Conservation (phyloP, 1,140 invertebrate species). For the Aphelenchoides avenae region DNA sequence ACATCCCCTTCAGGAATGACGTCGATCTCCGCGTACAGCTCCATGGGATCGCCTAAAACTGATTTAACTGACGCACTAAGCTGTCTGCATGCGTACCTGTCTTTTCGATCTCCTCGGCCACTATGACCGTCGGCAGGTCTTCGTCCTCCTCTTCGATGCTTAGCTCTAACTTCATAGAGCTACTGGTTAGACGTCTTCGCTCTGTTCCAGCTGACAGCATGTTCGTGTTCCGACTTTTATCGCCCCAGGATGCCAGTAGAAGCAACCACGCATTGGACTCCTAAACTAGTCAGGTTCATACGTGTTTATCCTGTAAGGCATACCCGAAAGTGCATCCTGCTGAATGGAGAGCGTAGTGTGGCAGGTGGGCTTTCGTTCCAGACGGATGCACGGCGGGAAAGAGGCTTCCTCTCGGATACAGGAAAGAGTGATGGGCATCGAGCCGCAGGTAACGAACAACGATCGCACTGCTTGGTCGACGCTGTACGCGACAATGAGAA, state of each 20-base stretch:
- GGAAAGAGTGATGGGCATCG: constrained; percentile 25
- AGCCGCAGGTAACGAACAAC: constrained; percentile 6
- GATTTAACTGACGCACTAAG: too few species aligned
- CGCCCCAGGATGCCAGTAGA: constrained; percentile 39
- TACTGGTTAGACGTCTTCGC: too few species aligned
- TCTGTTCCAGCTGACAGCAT: too few species aligned
- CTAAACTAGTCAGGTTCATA: constrained; percentile 4
- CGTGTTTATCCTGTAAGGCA: background rate
- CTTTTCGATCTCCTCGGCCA: constrained; percentile 12
- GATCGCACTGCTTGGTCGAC: constrained; percentile 8
- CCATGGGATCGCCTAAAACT: constrained; percentile 2
- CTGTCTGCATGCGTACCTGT: too few species aligned
- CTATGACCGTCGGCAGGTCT: constrained; percentile 1
- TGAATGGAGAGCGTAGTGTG: constrained; percentile 37
- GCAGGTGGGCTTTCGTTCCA: constrained; percentile 46
- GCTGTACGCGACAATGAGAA: background rate
- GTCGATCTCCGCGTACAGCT: constrained; percentile 21
- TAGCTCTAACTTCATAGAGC: too few species aligned
- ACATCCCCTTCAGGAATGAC: constrained; percentile 32
- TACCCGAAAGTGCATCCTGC: constrained; percentile 26
- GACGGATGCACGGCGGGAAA: constrained; percentile 38
- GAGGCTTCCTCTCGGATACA: constrained; percentile 15
- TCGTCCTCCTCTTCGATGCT: constrained; percentile 22
- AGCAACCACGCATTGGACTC: constrained; percentile 46
- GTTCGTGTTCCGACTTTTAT: constrained; percentile 21